Base-by-base conservation (phyloP, 1,140 invertebrate species). In the Calephelis virginiensis region DNA sequence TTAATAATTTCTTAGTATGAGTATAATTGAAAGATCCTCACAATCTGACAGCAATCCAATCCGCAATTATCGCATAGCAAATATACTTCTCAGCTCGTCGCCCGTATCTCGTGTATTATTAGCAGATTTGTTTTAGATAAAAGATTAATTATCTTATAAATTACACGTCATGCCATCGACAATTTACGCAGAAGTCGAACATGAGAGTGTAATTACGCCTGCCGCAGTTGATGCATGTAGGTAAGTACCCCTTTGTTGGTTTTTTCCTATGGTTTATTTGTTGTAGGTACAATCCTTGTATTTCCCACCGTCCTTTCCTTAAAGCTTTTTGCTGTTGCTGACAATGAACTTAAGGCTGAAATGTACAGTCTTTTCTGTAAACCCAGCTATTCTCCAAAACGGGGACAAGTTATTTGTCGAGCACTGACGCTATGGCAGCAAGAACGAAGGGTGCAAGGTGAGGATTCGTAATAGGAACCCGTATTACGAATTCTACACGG, bases 141-240 rank as follows among this genome's bases (percentile, higher is more conserved):
- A 48, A 63, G 46, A 63, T 63, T 49, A 63, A 63, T 40, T 40
- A 63, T 38, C 46, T 47, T 47, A 49, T 63, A 63, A 53, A 48
- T 46, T 46, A 46, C 43, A 40, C 49, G 63, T 49, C 63, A 50
- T 64, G 49, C 38, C 63, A 43, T 50, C 37, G 63, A 64, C 63
- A 64, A 63, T 63, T 63, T 63, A 49, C 62, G 48, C 14, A 50
- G 63, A 38, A 45, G 49, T 53, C 14, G 50, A 13, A 65, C 53
- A 59, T 56, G 53, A 38, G 63, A 53, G 50, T 56, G 13, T 56
- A 53, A 65, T 64, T 64, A 64, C 28, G 11, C 38, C 48, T 37
- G 45, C 28, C 49, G 38, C 37, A 37, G 13, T 50, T 38, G 38
- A 64, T 49, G 48, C 63, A 64, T 38, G 38, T 40, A 11, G 50